Conservation (phyloP, 2,113 vertebrate genomes). For the Anguilla japonica region DNA sequence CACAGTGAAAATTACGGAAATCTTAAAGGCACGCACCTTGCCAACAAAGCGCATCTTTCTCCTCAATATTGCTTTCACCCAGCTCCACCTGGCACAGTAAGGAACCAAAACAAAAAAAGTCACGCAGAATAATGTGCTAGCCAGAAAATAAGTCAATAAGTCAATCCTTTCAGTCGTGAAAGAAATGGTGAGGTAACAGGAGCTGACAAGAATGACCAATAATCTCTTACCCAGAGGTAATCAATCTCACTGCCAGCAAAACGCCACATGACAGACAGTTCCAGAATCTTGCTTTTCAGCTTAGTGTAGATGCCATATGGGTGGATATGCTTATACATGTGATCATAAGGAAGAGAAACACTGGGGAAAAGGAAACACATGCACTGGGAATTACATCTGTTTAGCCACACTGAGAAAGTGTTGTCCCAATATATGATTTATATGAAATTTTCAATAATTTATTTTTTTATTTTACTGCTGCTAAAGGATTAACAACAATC, state of each 20-base stretch:
- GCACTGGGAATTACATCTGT: background rate
- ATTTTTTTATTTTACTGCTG: no score
- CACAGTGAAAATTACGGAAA: background rate
- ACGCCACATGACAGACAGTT: slow-evolving; percentile 65
- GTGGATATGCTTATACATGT: slow-evolving; percentile 68
- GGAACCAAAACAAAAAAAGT: background rate
- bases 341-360: slow-evolving; percentile 65
- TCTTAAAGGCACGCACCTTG: slow-evolving; percentile 30
- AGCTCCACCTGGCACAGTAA: slow-evolving; percentile 56
- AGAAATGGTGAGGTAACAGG: background rate
- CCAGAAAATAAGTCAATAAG: background rate
- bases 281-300: slow-evolving; percentile 61
- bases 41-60: slow-evolving; percentile 61
- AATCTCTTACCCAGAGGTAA: slow-evolving; percentile 58
- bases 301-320: slow-evolving; percentile 61
- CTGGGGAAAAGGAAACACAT: slow-evolving; percentile 39
- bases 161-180: background rate
- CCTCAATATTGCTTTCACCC: slow-evolving; percentile 38
- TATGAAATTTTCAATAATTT: no score
- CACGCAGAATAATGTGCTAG: background rate
- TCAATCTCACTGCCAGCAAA: slow-evolving; percentile 49
- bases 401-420: background rate
- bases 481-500: no score
- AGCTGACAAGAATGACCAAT: background rate
- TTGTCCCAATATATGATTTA: no score